phyloP scores from a whole-genome alignment of 2,113 vertebrate species.

The Probosciger aterrimus region DNA sequence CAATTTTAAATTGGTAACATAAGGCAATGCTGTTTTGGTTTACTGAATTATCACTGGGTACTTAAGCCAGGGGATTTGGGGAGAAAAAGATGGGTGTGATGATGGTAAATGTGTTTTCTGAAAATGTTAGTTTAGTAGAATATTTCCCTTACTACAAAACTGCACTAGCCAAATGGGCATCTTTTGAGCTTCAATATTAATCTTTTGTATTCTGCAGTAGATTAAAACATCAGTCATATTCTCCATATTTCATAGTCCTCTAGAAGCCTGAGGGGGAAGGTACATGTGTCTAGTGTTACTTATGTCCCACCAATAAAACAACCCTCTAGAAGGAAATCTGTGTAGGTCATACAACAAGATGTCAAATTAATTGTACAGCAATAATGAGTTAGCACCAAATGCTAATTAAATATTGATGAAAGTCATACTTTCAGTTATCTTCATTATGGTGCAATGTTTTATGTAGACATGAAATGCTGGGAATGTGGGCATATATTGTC shows the following conservation, averaged over 20 bases:
- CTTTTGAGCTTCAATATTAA: slow-evolving; percentile 8
- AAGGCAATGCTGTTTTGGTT: not conserved
- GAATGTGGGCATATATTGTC: not conserved
- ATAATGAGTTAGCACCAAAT: slow-evolving; percentile 79
- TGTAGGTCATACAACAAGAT: slow-evolving; percentile 60
- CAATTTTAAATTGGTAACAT: not conserved
- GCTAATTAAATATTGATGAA: slow-evolving; percentile 84
- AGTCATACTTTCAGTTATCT: slow-evolving; percentile 78
- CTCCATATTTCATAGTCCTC: slow-evolving; percentile 45
- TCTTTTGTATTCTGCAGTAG: slow-evolving; percentile 29
- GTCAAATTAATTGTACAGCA: slow-evolving; percentile 77
- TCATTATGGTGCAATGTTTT: slow-evolving; percentile 72
- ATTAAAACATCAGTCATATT: slow-evolving; percentile 64
- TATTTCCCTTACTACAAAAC: not conserved
- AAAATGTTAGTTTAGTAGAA: not conserved
- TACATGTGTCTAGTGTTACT: slow-evolving; percentile 23
- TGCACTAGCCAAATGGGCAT: not conserved
- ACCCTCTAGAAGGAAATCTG: slow-evolving; percentile 65
- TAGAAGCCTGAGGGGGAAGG: slow-evolving; percentile 36
- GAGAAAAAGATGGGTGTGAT: not conserved
- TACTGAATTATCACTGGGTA: not conserved
- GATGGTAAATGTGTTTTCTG: not conserved
- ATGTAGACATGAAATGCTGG: slow-evolving; percentile 63
- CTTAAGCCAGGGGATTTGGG: not conserved
- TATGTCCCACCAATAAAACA: slow-evolving; percentile 47